Base-by-base conservation (phyloP, 2,888 invertebrate genomes). In the Nomada fucata region DNA sequence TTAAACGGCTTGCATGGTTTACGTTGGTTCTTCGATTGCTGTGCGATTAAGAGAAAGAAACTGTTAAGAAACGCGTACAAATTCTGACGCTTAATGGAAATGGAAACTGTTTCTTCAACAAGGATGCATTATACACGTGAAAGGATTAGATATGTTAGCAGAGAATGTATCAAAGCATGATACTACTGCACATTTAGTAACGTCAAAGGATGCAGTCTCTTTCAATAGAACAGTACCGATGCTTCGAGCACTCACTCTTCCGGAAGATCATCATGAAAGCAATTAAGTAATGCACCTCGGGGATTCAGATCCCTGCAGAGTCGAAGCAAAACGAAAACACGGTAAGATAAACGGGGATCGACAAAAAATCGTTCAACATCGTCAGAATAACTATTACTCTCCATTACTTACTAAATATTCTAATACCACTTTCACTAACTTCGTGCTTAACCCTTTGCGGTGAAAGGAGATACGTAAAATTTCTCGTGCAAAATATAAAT, bases 221-320 rank as follows among this genome's bases (percentile, higher is more conserved):
- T 68, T 13, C n/a, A 13, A 55, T 44, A 7, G 63, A 75, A 70
- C 57, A 73, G 63, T 61, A 72, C 83, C 71, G 78, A 53, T 83
- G 67, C 55, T 71, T 65, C 77, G 50, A 64, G 53, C 61, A 60
- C 53, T 80, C 85, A 26, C 55, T 88, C 87, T 70, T 60, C 76
- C 75, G 81, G 84, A 83, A 86, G 84, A 88, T 90, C 89, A 87
- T 91, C 84, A 75, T 79, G 82, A 63, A 88, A 87, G 86, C 88
- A 88, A 90, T 90, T 91, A 90, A 86, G 86, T 91, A 90, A 91
- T 91, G 91, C 77, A 87, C 87, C 84, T 80, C 61, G 23, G 89
- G 89, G 88, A 88, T 74, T 64, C 13, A 23, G n/a, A 18, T 75
- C 86, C 79, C 83, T 50, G 29, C 23, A 59, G 76, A 70, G 36